A percentile compares a stretch with the other conserved stretches of the same genome.
These are phyloP conservation scores for Lathamus discolor DNA, from an alignment of 2,113 vertebrate species.

Conservation along the genomic window DNA sequence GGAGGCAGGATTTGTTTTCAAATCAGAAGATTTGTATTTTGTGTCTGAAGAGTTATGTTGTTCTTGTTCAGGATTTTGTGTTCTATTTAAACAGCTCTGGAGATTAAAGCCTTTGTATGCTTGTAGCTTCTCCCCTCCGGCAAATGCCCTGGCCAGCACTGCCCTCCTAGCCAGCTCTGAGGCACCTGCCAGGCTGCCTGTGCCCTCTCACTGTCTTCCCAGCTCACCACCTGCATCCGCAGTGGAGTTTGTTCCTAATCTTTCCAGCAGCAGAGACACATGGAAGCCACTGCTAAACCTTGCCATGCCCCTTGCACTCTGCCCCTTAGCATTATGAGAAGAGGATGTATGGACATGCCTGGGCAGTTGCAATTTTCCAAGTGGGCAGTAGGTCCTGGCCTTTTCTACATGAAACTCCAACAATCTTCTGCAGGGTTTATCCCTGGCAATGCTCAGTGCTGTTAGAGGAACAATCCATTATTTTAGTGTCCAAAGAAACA, in stretches of 20 bases:
- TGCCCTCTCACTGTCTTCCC: background rate
- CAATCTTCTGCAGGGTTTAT: background rate
- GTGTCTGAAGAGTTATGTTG: background rate
- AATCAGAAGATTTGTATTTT: background rate
- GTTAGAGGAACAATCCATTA: background rate
- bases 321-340: background rate
- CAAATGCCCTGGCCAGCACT: accelerated
- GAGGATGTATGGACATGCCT: background rate
- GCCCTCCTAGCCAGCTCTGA: background rate
- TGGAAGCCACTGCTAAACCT: background rate
- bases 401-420: background rate
- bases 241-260: background rate
- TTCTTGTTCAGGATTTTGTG: background rate
- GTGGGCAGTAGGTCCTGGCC: background rate
- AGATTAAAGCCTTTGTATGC: background rate
- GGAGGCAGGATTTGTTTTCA: background rate
- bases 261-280: background rate
- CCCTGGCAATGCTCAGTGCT: background rate
- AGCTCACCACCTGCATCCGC: background rate
- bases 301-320: background rate
- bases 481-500: background rate
- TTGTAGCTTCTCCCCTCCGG: background rate
- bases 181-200: background rate
- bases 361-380: background rate
- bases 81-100: background rate